phyloP scores from a whole-genome alignment of 2,113 vertebrate species.

The Dicrurus megarhynchus region DNA sequence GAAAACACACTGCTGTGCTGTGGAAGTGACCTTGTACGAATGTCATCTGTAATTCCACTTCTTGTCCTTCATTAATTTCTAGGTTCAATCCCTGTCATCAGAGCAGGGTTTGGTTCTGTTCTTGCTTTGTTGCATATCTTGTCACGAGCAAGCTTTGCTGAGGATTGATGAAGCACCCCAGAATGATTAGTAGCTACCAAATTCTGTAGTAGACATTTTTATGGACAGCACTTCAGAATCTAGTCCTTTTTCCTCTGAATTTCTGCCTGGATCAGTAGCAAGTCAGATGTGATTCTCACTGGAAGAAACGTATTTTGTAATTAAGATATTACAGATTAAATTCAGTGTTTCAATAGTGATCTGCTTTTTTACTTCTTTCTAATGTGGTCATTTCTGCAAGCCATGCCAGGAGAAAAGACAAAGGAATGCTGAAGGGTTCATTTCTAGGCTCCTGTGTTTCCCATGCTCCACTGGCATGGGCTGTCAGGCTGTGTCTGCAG shows the following conservation, averaged over 20 bases:
- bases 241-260: not conserved
- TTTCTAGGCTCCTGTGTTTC: not conserved
- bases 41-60: not conserved
- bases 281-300: not conserved
- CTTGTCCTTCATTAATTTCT: not conserved
- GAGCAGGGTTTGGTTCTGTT: not conserved
- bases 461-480: rapidly evolving
- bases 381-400: not conserved
- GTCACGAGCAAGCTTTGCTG: not conserved
- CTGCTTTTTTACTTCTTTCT: not conserved
- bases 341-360: not conserved
- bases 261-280: not conserved
- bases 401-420: not conserved
- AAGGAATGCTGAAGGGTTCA: not conserved
- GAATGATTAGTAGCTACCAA: not conserved
- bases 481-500: not conserved
- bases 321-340: not conserved
- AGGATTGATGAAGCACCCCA: not conserved
- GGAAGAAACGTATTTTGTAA: not conserved
- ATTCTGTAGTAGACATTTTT: not conserved
- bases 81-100: not conserved
- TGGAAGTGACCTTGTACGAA: not conserved
- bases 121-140: not conserved
- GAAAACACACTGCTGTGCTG: not conserved
- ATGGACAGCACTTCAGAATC: not conserved